Evolutionary conservation across 2,113 vertebrate genomes (phyloP).

Genomic region (Porphyrio hochstetteri): DNA sequence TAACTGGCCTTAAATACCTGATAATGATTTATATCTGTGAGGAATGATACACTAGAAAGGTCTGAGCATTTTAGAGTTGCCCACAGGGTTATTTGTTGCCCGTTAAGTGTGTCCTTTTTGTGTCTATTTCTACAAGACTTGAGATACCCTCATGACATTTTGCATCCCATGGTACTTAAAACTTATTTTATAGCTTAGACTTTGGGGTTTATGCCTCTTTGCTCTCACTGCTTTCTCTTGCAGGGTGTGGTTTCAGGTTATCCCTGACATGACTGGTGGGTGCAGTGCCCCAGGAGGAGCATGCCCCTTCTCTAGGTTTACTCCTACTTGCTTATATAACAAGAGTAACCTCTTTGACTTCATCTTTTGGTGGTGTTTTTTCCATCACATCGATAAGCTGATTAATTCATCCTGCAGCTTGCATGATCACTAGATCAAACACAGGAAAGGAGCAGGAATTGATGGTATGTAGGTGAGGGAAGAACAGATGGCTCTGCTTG

Average conservation of each 20-base stretch:
- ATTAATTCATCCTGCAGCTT: neutral
- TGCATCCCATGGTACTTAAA: neutral
- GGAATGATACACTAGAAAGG: neutral
- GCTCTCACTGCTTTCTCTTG: neutral
- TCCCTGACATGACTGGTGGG: too few species aligned
- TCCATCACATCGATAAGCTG: neutral
- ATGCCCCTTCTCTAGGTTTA: rapidly evolving
- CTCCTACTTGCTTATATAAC: neutral
- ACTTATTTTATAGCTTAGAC: neutral
- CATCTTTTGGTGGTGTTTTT: neutral
- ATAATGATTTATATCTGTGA: neutral
- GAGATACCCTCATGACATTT: neutral
- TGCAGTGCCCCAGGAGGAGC: neutral
- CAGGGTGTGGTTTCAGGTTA: neutral
- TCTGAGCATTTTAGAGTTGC: neutral
- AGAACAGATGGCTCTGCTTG: neutral
- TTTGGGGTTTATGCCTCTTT: neutral
- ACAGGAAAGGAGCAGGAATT: neutral
- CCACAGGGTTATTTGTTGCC: neutral
- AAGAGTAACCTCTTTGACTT: neutral
- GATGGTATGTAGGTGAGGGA: rapidly evolving
- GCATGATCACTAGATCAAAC: neutral
- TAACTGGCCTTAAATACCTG: neutral
- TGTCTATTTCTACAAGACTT: neutral
- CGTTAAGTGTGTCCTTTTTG: neutral